Conservation (phyloP, 2,888 invertebrate genomes). For the Graphium colonna region DNA sequence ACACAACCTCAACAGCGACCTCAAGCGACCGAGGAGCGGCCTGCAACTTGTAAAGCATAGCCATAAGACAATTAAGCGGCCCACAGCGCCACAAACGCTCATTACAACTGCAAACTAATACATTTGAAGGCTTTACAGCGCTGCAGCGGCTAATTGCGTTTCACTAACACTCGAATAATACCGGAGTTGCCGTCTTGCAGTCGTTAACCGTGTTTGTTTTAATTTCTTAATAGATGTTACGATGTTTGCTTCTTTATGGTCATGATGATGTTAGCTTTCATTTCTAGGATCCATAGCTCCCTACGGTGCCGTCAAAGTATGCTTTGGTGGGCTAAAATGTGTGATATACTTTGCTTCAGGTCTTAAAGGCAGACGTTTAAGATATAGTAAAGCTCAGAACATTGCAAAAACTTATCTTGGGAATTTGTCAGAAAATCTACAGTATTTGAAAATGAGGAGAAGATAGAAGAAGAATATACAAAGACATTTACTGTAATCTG, state of each 20-base stretch:
- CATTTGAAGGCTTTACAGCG: constrained; percentile 12
- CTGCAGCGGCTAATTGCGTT: constrained; percentile 15
- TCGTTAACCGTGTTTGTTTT: not conserved
- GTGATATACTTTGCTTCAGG: too few relatives aligned
- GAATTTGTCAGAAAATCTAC: too few relatives aligned
- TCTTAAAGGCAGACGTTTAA: too few relatives aligned
- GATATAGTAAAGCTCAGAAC: too few relatives aligned
- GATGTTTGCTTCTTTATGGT: not conserved
- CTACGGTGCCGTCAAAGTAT: too few relatives aligned
- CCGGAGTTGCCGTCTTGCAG: not conserved
- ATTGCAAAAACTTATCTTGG: too few relatives aligned
- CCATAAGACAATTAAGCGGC: constrained; percentile 19
- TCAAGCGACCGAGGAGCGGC: constrained; percentile 4
- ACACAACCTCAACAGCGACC: constrained; percentile 6
- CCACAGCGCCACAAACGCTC: constrained; percentile 6
- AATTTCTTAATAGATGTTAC: not conserved
- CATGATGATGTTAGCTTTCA: not conserved
- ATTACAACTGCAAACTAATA: constrained; percentile 21
- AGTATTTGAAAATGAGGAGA: too few relatives aligned
- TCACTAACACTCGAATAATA: constrained; percentile 16
- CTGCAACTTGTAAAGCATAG: constrained; percentile 12
- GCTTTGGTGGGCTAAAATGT: too few relatives aligned
- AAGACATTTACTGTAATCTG: too few relatives aligned
- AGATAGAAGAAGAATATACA: too few relatives aligned
- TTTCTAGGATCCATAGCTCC: not conserved